A percentile compares a stretch with the other conserved stretches of the same genome.
Conservation (phyloP, 1,140 invertebrate species). For the Batillaria attramentaria region DNA sequence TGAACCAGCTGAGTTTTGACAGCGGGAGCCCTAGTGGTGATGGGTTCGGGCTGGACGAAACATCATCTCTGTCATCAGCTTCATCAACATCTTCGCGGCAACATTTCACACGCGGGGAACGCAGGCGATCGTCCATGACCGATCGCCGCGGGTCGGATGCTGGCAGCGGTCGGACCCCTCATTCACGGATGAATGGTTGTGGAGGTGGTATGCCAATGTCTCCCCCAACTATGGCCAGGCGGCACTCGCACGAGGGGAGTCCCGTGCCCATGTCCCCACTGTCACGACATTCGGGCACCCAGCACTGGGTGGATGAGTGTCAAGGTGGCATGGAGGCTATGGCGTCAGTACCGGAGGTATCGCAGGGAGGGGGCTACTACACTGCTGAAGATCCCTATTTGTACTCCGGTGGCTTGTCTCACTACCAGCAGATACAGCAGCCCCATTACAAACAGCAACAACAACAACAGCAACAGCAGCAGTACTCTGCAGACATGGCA, state of each 20-base stretch:
- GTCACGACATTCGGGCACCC: conserved; percentile 23
- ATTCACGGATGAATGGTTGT: conserved; percentile 20
- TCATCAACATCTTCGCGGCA: conserved; percentile 21
- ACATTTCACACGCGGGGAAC: conserved; percentile 44
- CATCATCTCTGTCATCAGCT: conserved; percentile 56
- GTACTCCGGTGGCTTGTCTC: conserved; percentile 24
- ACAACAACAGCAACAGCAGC: conserved; percentile 14
- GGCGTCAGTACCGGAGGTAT: background rate
- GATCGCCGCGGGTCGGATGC: conserved; percentile 37
- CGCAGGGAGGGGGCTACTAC: background rate
- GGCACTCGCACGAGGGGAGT: conserved; percentile 22
- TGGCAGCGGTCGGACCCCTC: background rate
- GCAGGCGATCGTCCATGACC: conserved; percentile 44
- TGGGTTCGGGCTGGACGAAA: conserved; percentile 51
- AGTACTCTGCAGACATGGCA: background rate
- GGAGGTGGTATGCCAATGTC: conserved; percentile 28
- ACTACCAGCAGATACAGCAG: conserved; percentile 30
- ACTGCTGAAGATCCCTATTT: conserved; percentile 4
- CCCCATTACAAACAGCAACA: background rate
- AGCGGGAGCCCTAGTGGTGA: conserved; percentile 40
- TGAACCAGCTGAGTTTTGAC: conserved; percentile 58
- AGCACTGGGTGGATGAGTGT: conserved; percentile 28
- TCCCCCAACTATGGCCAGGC: conserved; percentile 28
- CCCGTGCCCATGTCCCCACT: conserved; percentile 38
- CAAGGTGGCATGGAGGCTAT: conserved; percentile 4